A percentile compares a stretch with the other conserved stretches of the same genome.
phyloP scores from a whole-genome alignment of 2,797 vertebrate genomes.

The Sebastes miniatus region DNA sequence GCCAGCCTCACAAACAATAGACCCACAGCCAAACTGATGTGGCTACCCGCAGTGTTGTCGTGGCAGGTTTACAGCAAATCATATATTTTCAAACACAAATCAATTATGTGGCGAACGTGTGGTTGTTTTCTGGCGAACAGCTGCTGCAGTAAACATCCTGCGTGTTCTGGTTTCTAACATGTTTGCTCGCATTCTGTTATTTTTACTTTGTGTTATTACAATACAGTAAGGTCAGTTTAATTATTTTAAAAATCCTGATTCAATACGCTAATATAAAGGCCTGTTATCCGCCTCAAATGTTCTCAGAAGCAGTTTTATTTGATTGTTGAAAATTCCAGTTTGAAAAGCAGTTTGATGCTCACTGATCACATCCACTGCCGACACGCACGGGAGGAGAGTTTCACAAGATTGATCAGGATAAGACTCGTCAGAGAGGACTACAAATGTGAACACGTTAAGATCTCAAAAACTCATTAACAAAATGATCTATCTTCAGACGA shows the following conservation, averaged over 20 bases:
- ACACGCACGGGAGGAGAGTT: not conserved
- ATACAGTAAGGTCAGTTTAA: not conserved
- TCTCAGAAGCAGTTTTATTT: not conserved
- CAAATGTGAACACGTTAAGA: not conserved
- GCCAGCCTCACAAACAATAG: not conserved
- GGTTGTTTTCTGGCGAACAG: constrained; percentile 7
- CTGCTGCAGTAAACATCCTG: not conserved
- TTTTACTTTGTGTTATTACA: not conserved
- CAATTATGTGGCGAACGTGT: not conserved
- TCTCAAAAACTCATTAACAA: not conserved
- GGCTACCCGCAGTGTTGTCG: not conserved
- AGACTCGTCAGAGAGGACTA: not conserved
- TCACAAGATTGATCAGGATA: not conserved
- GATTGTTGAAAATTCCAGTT: not conserved
- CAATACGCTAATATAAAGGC: not conserved
- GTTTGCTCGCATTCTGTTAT: not conserved
- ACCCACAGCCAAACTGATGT: not conserved
- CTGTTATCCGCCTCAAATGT: not conserved
- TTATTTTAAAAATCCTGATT: not conserved
- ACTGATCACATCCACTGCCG: not conserved
- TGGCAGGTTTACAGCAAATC: constrained; percentile 3
- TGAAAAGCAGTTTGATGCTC: not conserved
- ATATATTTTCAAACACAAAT: constrained; percentile 8
- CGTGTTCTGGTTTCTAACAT: not conserved
- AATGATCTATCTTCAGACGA: not conserved